Percentiles rank a stretch among this genome's conserved stretches.
Conservation (phyloP, 2,888 invertebrate species). For the Microplitis manilae region DNA sequence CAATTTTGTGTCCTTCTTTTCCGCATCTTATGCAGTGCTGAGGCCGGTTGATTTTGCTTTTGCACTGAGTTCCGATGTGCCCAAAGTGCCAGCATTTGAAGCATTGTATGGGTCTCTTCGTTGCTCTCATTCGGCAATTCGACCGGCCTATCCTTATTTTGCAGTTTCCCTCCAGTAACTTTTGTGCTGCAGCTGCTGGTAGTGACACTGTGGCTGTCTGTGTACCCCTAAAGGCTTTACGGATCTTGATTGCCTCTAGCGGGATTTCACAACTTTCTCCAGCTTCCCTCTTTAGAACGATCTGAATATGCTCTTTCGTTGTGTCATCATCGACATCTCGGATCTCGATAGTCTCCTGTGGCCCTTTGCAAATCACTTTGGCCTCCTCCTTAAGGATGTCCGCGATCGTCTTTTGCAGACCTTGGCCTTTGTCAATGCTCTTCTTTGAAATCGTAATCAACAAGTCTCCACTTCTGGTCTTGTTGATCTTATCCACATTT, state of each 20-base stretch:
- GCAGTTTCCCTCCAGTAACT: background rate
- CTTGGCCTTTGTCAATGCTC: constrained; percentile 20
- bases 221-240: constrained; percentile 37
- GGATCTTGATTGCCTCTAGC: constrained; percentile 16
- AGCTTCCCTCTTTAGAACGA: background rate
- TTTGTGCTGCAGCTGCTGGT: constrained; percentile 23
- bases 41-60: too few species aligned
- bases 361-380: constrained; percentile 36
- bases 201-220: constrained; percentile 38
- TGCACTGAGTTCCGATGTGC: too few species aligned
- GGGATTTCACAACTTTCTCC: constrained; percentile 8
- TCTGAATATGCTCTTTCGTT: constrained; percentile 38
- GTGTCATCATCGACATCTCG: constrained; percentile 43
- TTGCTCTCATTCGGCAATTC: too few species aligned
- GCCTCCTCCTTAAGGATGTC: constrained; percentile 31
- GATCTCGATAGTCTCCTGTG: constrained; percentile 41
- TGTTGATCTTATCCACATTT: constrained; percentile 35
- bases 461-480: constrained; percentile 34
- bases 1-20: too few species aligned
- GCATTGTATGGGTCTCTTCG: too few species aligned
- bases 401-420: constrained; percentile 20
- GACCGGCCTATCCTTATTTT: constrained; percentile 40
- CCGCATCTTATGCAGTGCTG: too few species aligned
- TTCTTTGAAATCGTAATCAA: constrained; percentile 27
- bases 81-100: too few species aligned